Evolutionary conservation across 2,888 invertebrate genomes (phyloP).

Genomic region (Empis stercorea): DNA sequence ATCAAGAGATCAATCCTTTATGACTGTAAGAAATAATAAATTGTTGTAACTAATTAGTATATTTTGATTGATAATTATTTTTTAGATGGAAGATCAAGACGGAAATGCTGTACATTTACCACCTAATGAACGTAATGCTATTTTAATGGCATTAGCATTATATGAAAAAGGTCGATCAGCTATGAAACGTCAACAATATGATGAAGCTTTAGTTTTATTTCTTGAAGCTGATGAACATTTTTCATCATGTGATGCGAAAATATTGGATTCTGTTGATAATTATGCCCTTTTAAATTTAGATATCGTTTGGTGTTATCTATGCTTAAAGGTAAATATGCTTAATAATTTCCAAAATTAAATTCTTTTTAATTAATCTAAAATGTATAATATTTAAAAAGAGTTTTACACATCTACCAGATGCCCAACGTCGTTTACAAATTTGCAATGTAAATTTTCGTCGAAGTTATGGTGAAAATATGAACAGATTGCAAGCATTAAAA

Average conservation of each 20-base stretch:
- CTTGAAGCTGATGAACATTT: slow-evolving; percentile 67
- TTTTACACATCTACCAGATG: slow-evolving; percentile 59
- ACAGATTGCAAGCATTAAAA: slow-evolving; percentile 45
- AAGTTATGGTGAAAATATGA: slow-evolving; percentile 53
- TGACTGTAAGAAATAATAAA: background rate
- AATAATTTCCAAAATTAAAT: background rate
- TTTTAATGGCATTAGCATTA: slow-evolving; percentile 63
- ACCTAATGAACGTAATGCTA: slow-evolving; percentile 49
- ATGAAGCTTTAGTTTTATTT: slow-evolving; percentile 57
- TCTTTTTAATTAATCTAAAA: background rate
- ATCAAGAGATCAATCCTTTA: slow-evolving; percentile 28
- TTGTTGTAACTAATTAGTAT: slow-evolving; percentile 20
- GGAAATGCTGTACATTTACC: slow-evolving; percentile 63
- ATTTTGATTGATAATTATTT: background rate
- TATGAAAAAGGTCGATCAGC: slow-evolving; percentile 67
- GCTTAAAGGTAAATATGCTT: slow-evolving; percentile 43
- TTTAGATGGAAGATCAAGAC: slow-evolving; percentile 61
- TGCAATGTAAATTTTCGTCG: slow-evolving; percentile 54
- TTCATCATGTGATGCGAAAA: slow-evolving; percentile 34
- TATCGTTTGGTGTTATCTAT: slow-evolving; percentile 81
- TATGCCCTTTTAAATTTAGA: slow-evolving; percentile 72
- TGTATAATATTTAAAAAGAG: slow-evolving; percentile 29
- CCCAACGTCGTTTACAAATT: slow-evolving; percentile 48
- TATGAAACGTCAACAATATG: slow-evolving; percentile 49
- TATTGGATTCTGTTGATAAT: slow-evolving; percentile 62